Evolutionary conservation across 2,888 invertebrate species (phyloP), one percentile per base, ranked within the genome.

Genomic region (Lepas anatifera): DNA sequence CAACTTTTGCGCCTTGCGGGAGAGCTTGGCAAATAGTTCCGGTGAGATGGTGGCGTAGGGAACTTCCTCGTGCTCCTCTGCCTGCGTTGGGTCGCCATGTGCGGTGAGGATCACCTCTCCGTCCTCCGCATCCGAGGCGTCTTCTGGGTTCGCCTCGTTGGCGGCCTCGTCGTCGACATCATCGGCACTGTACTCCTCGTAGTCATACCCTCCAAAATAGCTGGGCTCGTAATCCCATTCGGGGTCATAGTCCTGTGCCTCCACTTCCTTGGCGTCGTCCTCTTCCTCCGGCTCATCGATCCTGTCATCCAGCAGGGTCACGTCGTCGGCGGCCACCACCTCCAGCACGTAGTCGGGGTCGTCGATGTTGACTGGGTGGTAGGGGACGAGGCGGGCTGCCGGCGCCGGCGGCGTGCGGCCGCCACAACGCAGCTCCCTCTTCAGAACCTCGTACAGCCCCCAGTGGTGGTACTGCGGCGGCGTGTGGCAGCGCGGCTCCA

Each of bases 381-480:
- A 18, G 58, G 13, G 25, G 22, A 10, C 16, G 29, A 2, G 29
- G 52, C 4, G 27, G 58, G 32, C 32, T n/a, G n/a, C n/a, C 25
- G 58, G 10, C 29, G 58, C 18, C 18, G 29, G 32, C 32, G 32
- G 16, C 32, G 58, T 6, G 18, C 3, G 29, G 32, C 18, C 18
- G 1, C 13, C 18, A 7, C 58, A 58, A 32, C 58, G 58, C 58
- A 58, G 58, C 32, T 58, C 32, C 1, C 32, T 29, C 58, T 32
- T 29, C 58, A 58, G 58, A 29, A 58, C 58, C 58, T 58, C 58
- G 58, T 58, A 58, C 58, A 58, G 32, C 18, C 58, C 58, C 58
- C 58, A 58, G 58, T 58, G 58, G 32, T 32, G 58, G 58, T 32
- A 58, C 58, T 58, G 58, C 6, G 16, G 13, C 58, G 58, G 58